A percentile compares a stretch with the other conserved stretches of the same genome.
Conservation (phyloP, 2,888 invertebrate genomes). For the Cyclophora punctaria region DNA sequence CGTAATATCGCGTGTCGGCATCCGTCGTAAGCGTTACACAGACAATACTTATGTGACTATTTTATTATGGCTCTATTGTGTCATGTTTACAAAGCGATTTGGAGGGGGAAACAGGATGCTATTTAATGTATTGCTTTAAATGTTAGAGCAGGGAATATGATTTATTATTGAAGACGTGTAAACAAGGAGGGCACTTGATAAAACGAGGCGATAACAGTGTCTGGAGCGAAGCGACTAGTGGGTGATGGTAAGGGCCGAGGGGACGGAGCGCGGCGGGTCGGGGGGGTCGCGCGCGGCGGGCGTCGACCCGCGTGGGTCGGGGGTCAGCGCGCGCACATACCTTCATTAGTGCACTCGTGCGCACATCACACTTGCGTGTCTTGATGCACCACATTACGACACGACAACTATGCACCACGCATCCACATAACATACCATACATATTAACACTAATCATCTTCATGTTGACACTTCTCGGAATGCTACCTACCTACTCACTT, state of each 20-base stretch:
- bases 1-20: conserved; percentile 11
- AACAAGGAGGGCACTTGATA: conserved; percentile 43
- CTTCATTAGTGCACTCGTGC: conserved; percentile 60
- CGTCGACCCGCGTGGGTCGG: conserved; percentile 71
- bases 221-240: conserved; percentile 30
- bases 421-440: conserved; percentile 9
- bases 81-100: conserved; percentile 9
- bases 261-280: conserved; percentile 6
- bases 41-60: conserved; percentile 1
- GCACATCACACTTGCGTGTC: conserved; percentile 24
- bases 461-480: too few relatives aligned
- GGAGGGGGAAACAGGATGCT: conserved; percentile 26
- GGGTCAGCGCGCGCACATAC: conserved; percentile 67
- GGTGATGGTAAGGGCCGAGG: conserved; percentile 29
- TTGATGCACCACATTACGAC: background rate
- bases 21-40: conserved; percentile 6
- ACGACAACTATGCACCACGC: background rate
- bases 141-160: conserved; percentile 12
- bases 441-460: background rate
- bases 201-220: conserved; percentile 46
- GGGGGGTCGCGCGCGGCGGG: conserved; percentile 36
- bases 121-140: conserved; percentile 7
- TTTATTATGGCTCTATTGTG: conserved; percentile 12
- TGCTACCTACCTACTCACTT: too few relatives aligned
- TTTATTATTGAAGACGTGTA: conserved; percentile 27